Evolutionary conservation across 2,797 vertebrate species (phyloP).

Genomic region (Numenius phaeopus): DNA sequence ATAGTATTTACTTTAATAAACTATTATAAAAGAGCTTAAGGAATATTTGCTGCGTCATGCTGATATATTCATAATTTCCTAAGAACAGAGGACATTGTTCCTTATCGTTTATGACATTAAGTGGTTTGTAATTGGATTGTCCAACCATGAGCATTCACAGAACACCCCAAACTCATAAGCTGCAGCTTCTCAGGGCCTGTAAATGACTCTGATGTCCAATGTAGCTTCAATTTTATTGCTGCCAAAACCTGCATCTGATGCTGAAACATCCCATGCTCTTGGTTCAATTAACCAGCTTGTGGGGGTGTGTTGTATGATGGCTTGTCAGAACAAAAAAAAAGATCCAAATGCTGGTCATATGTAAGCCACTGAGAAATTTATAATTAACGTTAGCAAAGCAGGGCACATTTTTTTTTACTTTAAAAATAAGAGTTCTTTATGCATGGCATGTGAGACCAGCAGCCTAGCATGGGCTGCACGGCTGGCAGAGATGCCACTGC

Average conservation of each 20-base stretch:
- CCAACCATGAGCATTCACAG: neutral
- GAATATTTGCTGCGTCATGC: neutral
- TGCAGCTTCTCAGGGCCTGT: neutral
- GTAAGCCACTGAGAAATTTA: neutral
- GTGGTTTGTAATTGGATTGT: neutral
- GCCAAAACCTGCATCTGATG: neutral
- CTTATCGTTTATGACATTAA: neutral
- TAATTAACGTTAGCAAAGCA: neutral
- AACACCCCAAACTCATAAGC: neutral
- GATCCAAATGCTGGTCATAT: neutral
- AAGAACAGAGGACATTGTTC: neutral
- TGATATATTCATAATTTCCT: neutral
- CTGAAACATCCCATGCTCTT: neutral
- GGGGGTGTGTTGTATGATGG: neutral
- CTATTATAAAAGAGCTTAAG: neutral
- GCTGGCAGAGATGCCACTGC: neutral
- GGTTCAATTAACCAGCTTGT: neutral
- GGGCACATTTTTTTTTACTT: neutral
- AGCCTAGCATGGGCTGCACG: fast-evolving
- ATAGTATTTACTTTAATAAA: neutral
- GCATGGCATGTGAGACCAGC: fast-evolving
- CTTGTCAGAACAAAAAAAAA: neutral
- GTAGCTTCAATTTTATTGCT: neutral
- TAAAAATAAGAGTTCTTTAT: neutral
- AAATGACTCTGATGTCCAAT: neutral